Evolutionary conservation across 2,888 invertebrate species (phyloP), one percentile per base, ranked within the genome.

Genomic region (Nyleta sp.): DNA sequence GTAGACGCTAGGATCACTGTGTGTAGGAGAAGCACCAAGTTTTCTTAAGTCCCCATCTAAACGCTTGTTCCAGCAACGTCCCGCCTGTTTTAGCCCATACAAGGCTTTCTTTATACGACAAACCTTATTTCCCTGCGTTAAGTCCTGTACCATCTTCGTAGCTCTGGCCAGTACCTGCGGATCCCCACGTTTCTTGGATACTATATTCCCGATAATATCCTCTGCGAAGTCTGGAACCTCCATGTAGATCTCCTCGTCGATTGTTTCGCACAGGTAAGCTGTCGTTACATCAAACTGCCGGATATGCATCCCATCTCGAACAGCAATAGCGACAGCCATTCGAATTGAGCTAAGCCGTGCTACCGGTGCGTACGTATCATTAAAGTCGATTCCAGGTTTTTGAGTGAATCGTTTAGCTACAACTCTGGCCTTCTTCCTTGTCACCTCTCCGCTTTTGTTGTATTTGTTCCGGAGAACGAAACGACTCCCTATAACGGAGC

Each of bases 11-110:
- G 60, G 70, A 42, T 68, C 62, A 0, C 62, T 18, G 7, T 68
- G 28, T 28, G 28, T 28, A 28, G 28, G 28, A 28, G 4, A 28
- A 4, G 28, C 4, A 5, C 28, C 28, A 28, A 28, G 7, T 28
- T 28, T 28, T 28, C 28, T 5, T 7, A 28, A 7, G 5, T 28
- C 28, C 5, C 28, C 7, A 7, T 28, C 28, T 7, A 28, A 7
- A 5, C 28, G 28, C 7, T 28, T 28, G 28, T 28, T 28, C 28
- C 28, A 28, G 28, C 28, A 28, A 5, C 28, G 4, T 28, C 28
- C 28, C 4, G 28, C 28, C 48, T 83, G 80, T 20, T 74, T 60
- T 17, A 83, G 67, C n/a, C 83, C 83, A 44, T 83, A 84, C 11
- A 28, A 5, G 28, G 28, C 28, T 28, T 28, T 28, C 28, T 28